Base-by-base conservation (phyloP, 2,888 invertebrate species). In the Atethmia centrago region DNA sequence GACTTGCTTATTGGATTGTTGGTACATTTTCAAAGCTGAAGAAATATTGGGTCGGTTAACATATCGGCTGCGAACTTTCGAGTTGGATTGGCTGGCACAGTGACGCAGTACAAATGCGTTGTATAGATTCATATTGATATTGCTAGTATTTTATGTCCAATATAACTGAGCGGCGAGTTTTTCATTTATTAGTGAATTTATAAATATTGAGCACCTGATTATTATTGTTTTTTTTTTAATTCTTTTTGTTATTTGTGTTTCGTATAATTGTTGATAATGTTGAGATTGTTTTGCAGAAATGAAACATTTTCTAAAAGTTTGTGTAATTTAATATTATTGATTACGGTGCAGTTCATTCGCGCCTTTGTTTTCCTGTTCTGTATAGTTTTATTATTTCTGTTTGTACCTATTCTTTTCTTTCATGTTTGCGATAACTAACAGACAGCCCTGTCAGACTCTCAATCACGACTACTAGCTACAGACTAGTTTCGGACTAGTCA, bases 91-190 rank as follows among this genome's bases (percentile, higher is more conserved):
- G 58, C 62, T 59, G 25, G 51, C 59, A 45, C 66, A 68, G 40
- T 49, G 80, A 65, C 55, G 55, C 45, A 71, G 47, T 49, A 73
- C 55, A 55, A 80, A 74, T 74, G 74, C 14, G 28, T 65, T 83
- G 65, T 68, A 40, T 61, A 61, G 53, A 42, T 53, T 65, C 28
- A 61, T 68, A 83, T 83, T 81, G 70, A 65, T 83, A 83, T 79
- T 83, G 80, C 49, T 36, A 47, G 66, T 74, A 31, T 70, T 62
- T 64, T 42, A 69, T 21, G 45, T 64, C 56, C 62, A 71, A 74
- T 68, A 58, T 16, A 79, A 71, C 45, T 63, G 31, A 61, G 40
- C 42, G 25, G 25, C 16, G 71, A 56, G 56, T 25, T 58, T 56
- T 83, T 73, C 55, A 59, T 70, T 67, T 63, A 40, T 40, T 40